Evolutionary conservation across 2,113 vertebrate genomes (phyloP).

Genomic region (Trachemys scripta): DNA sequence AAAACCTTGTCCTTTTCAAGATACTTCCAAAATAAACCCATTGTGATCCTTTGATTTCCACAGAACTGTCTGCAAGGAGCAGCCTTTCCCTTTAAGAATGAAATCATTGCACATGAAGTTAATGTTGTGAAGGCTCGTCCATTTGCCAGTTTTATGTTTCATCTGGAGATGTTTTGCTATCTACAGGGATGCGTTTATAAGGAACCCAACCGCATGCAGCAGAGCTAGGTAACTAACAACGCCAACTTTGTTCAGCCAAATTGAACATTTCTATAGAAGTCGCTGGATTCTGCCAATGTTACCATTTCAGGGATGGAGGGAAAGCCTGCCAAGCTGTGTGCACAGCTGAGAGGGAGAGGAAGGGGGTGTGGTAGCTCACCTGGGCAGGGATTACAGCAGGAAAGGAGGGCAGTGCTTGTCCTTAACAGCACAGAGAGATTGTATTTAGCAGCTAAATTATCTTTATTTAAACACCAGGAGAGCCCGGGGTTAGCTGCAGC

Average conservation of each 20-base stretch:
- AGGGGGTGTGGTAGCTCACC: background rate
- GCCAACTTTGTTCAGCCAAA: background rate
- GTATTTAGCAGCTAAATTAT: slow-evolving; percentile 69
- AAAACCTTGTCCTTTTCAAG: slow-evolving; percentile 62
- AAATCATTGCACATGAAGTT: background rate
- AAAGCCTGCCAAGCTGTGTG: background rate
- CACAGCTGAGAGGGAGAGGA: background rate
- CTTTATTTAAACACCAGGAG: slow-evolving; percentile 25
- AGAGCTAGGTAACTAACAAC: background rate
- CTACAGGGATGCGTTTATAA: fast-evolving
- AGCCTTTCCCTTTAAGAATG: background rate
- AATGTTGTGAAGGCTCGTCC: fast-evolving
- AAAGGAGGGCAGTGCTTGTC: too few relatives aligned
- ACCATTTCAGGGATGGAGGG: background rate
- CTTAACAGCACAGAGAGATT: background rate
- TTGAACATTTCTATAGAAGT: background rate
- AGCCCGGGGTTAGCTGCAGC: background rate
- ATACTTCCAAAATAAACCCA: slow-evolving; percentile 43
- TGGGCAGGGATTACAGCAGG: too few relatives aligned
- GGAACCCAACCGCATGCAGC: background rate
- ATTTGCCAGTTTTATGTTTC: background rate
- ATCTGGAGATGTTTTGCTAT: background rate
- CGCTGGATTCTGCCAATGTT: background rate
- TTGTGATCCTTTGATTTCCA: background rate
- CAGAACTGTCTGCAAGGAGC: background rate